Base-by-base conservation (phyloP, 2,113 vertebrate genomes). In the Pterocles orientalis region DNA sequence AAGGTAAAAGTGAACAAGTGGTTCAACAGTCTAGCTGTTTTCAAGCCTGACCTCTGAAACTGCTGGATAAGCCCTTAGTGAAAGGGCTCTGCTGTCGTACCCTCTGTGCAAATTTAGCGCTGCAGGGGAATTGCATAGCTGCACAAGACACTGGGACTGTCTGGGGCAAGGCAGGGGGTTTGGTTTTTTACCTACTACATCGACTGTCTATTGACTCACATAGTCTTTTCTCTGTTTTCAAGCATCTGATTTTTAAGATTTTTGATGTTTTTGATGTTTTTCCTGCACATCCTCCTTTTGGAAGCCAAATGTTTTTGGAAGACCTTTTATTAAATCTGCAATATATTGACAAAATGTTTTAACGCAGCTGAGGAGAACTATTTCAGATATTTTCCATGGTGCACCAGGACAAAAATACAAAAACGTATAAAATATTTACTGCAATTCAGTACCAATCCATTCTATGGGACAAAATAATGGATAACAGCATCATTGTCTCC, bases 291-390 rank as follows among this genome's bases (percentile, higher is more conserved):
- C 56, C 72, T 90, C 78, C 70, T 97, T 97, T 97, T 94, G 90
- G 79, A 98, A 97, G 73, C 77, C 70, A 97, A 77, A 93, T 89
- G 48, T 76, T 96, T 12, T 96, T 95, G 87, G 77, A 97, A 97
- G 82, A 92, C 47, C 70, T 94, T 96, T 97, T 96, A 96, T 96
- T 97, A 96, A 96, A 95, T 96, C 86, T 94, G 91, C 95, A 96
- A 88, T 92, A 95, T 91, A 97, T 93, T 96, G 96, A 97, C 77
- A 96, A 97, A 98, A 92, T 93, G 61, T 97, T 97, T 98, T 95
- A 97, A 97, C 72, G 88, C 79, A 94, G 84, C 82, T 84, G 80
- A 96, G 92, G 94, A 95, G 66, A 95, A 92, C 79, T 96, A 83
- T 57, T 91, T 86, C n/a, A 96, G 85, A n/a, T 85, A 85, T 92